Base-by-base conservation (phyloP, 1,140 invertebrate genomes). In the Trachymyrmex septentrionalis region DNA sequence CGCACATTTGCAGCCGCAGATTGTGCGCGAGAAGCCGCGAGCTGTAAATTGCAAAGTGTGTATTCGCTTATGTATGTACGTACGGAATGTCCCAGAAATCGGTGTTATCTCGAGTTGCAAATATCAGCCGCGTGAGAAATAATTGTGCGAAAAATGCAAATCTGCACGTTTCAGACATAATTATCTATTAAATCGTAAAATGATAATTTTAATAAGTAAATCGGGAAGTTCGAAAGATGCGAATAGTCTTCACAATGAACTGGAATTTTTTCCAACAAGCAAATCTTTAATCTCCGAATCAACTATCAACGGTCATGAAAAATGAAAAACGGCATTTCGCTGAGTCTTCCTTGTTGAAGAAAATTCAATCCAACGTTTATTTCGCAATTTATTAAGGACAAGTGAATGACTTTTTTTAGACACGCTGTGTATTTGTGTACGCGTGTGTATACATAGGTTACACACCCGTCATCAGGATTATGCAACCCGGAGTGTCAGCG, bases 401-500 rank as follows among this genome's bases (percentile, higher is more conserved):
- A 69, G 14, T 19, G 34, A 27, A 27, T 2, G 16, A 81, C n/a
- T n/a, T 59, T 27, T 69, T 71, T 44, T 10, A 44, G 21, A 61
- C 67, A 73, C 24, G 38, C 38, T 38, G 48, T 38, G 48, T 44
- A 71, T 44, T 59, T 59, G 64, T 59, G 66, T 21, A 16, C 67
- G 53, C 34, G 75, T 64, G 64, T 76, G 66, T 63, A 44, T 44
- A 50, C 14, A 86, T 50, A 75, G 82, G 86, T 30, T 30, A 81
- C 67, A 10, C 30, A 76, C 71, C 50, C 88, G 66, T 80, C 82
- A 59, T 30, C 72, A 61, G 75, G 84, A 87, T 92, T 90, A 88
- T 88, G 89, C 86, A 86, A 85, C 81, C 72, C 82, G 59, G 86
- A 88, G 78, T 88, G 89, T 92, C 90, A 92, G 91, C 88, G 87